A percentile compares a stretch with the other conserved stretches of the same genome.
Evolutionary conservation across 2,888 invertebrate species (phyloP).

Genomic region (Pammene aurita): DNA sequence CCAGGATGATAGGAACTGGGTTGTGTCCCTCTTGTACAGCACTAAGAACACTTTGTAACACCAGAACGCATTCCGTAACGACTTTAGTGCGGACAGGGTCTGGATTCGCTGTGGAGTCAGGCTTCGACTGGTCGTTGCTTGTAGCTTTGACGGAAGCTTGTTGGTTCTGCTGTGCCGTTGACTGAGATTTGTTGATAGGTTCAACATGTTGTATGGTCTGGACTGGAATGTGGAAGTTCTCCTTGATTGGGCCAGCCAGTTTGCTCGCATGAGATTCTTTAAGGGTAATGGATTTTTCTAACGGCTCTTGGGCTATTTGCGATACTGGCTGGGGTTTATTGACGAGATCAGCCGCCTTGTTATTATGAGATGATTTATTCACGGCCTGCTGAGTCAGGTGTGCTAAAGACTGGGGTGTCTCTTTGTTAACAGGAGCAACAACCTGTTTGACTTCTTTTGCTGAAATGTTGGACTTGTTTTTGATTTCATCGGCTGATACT

Average conservation of each 20-base stretch:
- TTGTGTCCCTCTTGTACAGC: constrained; percentile 15
- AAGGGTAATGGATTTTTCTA: not conserved
- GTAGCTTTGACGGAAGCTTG: not conserved
- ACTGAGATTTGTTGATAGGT: not conserved
- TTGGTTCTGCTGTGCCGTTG: not conserved
- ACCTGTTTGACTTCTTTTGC: too few relatives aligned
- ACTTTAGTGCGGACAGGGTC: constrained; percentile 6
- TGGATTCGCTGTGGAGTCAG: not conserved
- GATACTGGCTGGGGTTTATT: not conserved
- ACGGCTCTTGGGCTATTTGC: not conserved
- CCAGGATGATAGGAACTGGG: constrained; percentile 19
- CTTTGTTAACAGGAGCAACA: too few relatives aligned
- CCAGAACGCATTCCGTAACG: not conserved
- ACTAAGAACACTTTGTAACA: constrained; percentile 12
- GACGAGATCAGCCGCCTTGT: too few relatives aligned
- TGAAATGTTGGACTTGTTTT: too few relatives aligned
- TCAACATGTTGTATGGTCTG: not conserved
- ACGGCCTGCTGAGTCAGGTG: too few relatives aligned
- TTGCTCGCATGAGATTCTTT: not conserved
- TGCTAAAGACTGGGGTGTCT: too few relatives aligned
- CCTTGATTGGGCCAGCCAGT: not conserved
- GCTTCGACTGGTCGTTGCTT: not conserved
- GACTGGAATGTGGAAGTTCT: not conserved
- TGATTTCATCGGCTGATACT: too few relatives aligned
- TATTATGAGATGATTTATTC: too few relatives aligned